phyloP scores from a whole-genome alignment of 2,113 vertebrate genomes.

The Cyanocitta stelleri region DNA sequence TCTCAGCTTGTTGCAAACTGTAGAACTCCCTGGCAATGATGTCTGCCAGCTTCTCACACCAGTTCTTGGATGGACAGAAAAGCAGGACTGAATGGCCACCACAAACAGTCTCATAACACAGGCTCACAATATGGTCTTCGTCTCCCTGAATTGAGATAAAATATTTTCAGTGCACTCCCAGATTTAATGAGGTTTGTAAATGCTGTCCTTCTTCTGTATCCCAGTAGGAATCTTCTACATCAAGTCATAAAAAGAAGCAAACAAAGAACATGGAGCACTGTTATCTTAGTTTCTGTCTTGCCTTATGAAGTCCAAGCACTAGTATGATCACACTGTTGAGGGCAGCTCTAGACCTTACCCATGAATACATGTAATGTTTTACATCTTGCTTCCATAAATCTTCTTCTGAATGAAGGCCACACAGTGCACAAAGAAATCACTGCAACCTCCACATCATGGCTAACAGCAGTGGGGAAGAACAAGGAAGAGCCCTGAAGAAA shows the following conservation, averaged over 20 bases:
- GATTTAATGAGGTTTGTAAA: background rate
- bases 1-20: slow-evolving; percentile 67
- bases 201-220: background rate
- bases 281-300: background rate
- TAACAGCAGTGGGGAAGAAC: background rate
- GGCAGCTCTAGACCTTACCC: background rate
- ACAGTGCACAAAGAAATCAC: background rate
- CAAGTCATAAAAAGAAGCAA: background rate
- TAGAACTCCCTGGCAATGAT: slow-evolving; percentile 89
- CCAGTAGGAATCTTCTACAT: background rate
- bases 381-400: background rate
- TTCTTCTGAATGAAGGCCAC: background rate
- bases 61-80: slow-evolving; percentile 96
- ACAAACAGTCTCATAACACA: slow-evolving; percentile 90
- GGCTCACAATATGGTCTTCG: slow-evolving; percentile 89
- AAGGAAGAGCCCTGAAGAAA: background rate
- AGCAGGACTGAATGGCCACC: slow-evolving; percentile 87
- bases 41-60: slow-evolving; percentile 95
- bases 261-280: background rate
- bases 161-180: background rate
- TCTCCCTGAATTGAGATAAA: slow-evolving; percentile 81
- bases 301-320: background rate
- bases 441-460: background rate
- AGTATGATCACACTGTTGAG: background rate
- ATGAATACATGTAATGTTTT: background rate